Evolutionary conservation across 35 echinoderm and acorn worm genomes (phyloP).

Genomic region (Apostichopus parvimensis): DNA sequence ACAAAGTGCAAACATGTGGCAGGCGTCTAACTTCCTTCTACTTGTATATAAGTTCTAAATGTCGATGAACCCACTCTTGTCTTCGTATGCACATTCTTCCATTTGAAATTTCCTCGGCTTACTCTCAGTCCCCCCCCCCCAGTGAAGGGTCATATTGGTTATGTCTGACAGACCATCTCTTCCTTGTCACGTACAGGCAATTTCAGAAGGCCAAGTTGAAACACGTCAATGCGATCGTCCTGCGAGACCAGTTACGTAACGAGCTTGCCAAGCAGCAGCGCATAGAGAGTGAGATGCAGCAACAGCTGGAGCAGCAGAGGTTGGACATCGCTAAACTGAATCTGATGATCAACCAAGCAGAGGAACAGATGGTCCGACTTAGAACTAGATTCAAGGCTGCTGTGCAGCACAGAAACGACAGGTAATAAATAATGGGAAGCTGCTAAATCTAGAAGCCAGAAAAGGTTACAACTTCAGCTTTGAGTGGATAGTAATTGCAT

Average conservation of each 20-base stretch:
- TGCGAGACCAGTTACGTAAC: constrained; percentile 92
- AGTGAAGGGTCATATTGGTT: too few species aligned
- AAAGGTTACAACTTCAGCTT: too few species aligned
- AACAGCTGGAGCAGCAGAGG: constrained; percentile 95
- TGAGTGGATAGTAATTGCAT: too few species aligned
- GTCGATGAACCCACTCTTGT: too few species aligned
- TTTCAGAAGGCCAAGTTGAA: constrained; percentile 93
- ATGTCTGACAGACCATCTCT: not conserved
- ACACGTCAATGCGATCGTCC: constrained; percentile 96
- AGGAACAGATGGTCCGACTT: constrained; percentile 97
- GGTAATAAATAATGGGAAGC: too few species aligned
- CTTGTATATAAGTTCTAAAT: too few species aligned
- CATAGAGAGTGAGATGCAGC: constrained; percentile 89
- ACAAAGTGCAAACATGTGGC: too few species aligned
- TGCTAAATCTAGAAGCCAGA: too few species aligned
- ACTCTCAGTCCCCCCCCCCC: too few species aligned
- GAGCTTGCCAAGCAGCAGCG: constrained; percentile 95
- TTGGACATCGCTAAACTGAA: constrained; percentile 99
- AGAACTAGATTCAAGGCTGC: constrained; percentile 92
- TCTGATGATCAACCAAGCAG: constrained; percentile 99
- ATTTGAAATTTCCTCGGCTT: too few species aligned
- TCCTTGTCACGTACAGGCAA: constrained; percentile 60
- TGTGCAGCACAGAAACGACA: constrained; percentile 95
- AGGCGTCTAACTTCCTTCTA: too few species aligned
- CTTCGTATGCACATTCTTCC: too few species aligned